These are phyloP conservation scores for Erinaceus europaeus DNA, from an alignment of 2,113 vertebrate genomes.

Conservation along the genomic window DNA sequence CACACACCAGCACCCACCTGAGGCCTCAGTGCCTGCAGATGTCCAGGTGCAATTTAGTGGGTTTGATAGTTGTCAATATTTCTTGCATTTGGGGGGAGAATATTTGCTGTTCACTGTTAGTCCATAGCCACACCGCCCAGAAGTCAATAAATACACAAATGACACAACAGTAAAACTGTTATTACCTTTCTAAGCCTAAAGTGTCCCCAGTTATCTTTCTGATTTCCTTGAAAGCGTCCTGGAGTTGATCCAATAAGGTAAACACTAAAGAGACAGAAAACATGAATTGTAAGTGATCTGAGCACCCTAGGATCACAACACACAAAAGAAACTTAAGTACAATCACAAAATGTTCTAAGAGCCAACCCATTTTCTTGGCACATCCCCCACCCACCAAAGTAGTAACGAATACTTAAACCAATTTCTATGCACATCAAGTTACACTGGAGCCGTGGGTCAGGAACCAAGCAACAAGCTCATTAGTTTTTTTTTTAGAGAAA, in stretches of 20 bases:
- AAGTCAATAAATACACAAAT: neutral
- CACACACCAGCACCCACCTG: too few relatives aligned
- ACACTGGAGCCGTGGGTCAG: too few relatives aligned
- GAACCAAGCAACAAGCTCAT: neutral
- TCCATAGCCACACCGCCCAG: too few relatives aligned
- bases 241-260: constrained; percentile 94
- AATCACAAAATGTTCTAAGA: neutral
- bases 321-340: neutral
- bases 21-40: too few relatives aligned
- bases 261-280: constrained; percentile 81
- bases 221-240: constrained; percentile 89
- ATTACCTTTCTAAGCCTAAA: constrained; percentile 93
- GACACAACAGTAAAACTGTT: constrained; percentile 1
- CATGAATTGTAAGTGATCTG: too few relatives aligned
- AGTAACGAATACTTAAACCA: too few relatives aligned
- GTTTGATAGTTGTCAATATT: too few relatives aligned
- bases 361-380: too few relatives aligned
- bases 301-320: neutral
- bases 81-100: neutral
- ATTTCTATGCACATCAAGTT: too few relatives aligned
- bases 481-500: too few relatives aligned
- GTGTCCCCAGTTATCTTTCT: constrained; percentile 97
- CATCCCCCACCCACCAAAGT: neutral
- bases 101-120: too few relatives aligned
- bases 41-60: too few relatives aligned